Evolutionary conservation across 2,797 vertebrate species (phyloP).

Genomic region (Peromyscus attwateri): DNA sequence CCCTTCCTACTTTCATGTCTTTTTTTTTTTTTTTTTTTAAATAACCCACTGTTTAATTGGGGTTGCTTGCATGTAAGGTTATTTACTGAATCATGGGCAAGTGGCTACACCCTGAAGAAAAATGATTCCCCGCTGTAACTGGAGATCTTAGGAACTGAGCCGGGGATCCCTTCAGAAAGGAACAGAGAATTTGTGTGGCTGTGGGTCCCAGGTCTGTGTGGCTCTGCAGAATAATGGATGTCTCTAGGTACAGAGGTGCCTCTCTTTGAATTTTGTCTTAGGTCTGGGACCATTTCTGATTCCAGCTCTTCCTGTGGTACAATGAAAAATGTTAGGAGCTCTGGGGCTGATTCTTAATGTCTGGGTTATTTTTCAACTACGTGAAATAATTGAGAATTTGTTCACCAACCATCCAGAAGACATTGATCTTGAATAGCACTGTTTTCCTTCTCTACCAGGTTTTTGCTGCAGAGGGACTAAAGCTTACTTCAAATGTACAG

Average conservation of each 20-base stretch:
- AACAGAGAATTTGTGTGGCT: not conserved
- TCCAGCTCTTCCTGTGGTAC: not conserved
- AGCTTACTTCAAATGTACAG: conserved; percentile 93
- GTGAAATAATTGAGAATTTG: conserved; percentile 18
- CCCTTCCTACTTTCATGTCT: not conserved
- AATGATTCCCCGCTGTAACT: conserved; percentile 21
- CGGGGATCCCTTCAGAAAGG: not conserved
- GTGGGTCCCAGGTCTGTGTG: not conserved
- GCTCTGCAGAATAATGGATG: not conserved
- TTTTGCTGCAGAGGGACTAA: conserved; percentile 95
- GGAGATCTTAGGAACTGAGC: not conserved
- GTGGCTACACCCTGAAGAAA: not conserved
- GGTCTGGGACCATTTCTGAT: conserved; percentile 4
- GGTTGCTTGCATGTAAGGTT: not conserved
- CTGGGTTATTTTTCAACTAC: not conserved
- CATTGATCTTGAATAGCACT: conserved; percentile 31
- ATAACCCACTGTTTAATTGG: not conserved
- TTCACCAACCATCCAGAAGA: not conserved
- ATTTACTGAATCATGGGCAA: not conserved
- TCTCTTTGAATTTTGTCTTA: not conserved
- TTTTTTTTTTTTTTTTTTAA: not conserved
- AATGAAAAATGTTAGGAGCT: not conserved
- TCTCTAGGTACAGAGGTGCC: not conserved
- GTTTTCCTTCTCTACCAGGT: conserved; percentile 88
- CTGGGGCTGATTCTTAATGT: not conserved